phyloP scores from a whole-genome alignment of 2,888 invertebrate species.

The Caprella mutica region DNA sequence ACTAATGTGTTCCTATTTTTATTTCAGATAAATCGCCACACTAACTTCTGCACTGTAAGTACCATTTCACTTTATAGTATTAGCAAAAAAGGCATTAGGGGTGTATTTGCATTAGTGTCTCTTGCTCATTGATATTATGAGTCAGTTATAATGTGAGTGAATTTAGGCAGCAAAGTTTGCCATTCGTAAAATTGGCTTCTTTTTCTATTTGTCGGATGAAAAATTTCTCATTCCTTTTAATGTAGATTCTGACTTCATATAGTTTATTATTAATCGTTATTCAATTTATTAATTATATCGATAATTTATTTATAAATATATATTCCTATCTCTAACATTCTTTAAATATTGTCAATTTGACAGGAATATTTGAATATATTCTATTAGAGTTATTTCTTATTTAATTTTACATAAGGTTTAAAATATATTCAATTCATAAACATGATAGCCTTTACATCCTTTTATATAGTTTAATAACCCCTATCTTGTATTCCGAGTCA shows the following conservation, averaged over 20 bases:
- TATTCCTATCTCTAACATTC: background rate
- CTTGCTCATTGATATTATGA: no score
- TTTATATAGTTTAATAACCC: background rate
- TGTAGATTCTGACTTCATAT: no score
- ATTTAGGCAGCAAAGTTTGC: no score
- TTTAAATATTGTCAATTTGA: constrained; percentile 3
- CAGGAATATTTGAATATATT: background rate
- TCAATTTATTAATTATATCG: background rate
- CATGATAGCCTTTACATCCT: no score
- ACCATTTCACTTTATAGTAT: background rate
- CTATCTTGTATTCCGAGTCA: no score
- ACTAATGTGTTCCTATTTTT: background rate
- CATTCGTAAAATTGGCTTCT: no score
- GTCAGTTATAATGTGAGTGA: no score
- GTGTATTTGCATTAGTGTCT: no score
- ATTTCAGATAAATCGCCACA: constrained; percentile 26
- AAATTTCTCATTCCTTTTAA: no score
- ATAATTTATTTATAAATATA: constrained; percentile 4
- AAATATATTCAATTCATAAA: background rate
- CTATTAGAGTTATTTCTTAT: background rate
- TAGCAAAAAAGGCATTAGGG: no score
- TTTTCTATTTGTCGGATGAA: no score
- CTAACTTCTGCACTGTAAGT: constrained; percentile 30
- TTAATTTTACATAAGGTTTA: background rate
- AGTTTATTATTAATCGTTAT: background rate